phyloP scores from a whole-genome alignment of 2,113 vertebrate species.

The Bubalus kerabau region DNA sequence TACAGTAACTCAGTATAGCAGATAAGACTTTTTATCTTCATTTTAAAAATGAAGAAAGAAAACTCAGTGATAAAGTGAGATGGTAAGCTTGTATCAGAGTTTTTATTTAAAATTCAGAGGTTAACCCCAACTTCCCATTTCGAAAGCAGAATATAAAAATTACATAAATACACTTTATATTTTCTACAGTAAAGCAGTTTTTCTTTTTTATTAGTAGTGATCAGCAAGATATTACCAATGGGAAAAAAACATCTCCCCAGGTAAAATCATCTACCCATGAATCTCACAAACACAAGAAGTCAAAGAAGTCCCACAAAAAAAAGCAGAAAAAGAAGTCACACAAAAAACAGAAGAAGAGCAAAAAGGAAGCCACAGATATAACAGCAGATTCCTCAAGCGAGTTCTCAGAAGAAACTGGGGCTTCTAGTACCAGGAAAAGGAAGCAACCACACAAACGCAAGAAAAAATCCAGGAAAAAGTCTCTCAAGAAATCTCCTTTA shows the following conservation, averaged over 20 bases:
- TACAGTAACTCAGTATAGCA: background rate
- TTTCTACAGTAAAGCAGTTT: conserved; percentile 42
- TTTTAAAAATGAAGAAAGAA: conserved; percentile 40
- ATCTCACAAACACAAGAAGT: conserved; percentile 82
- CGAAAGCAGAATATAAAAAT: conserved; percentile 44
- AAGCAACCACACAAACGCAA: conserved; percentile 78
- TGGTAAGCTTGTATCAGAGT: background rate
- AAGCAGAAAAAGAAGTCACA: conserved; percentile 91
- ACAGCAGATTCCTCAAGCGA: conserved; percentile 78
- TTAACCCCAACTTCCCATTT: background rate
- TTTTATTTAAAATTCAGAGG: conserved; percentile 20
- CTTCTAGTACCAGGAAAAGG: conserved; percentile 64
- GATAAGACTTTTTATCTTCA: conserved; percentile 15
- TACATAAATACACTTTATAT: background rate
- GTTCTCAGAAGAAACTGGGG: conserved; percentile 74
- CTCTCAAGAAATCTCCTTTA: conserved; percentile 73
- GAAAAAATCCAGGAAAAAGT: conserved; percentile 81
- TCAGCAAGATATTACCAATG: conserved; percentile 78
- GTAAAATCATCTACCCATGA: conserved; percentile 78
- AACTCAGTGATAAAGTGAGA: conserved; percentile 9
- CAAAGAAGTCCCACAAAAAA: conserved; percentile 90
- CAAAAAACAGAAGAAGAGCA: conserved; percentile 86
- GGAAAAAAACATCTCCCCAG: conserved; percentile 78
- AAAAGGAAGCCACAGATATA: conserved; percentile 76
- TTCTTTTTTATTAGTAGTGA: conserved; percentile 74